Evolutionary conservation across 2,797 vertebrate genomes (phyloP).

Genomic region (Spondyliosoma cantharus): DNA sequence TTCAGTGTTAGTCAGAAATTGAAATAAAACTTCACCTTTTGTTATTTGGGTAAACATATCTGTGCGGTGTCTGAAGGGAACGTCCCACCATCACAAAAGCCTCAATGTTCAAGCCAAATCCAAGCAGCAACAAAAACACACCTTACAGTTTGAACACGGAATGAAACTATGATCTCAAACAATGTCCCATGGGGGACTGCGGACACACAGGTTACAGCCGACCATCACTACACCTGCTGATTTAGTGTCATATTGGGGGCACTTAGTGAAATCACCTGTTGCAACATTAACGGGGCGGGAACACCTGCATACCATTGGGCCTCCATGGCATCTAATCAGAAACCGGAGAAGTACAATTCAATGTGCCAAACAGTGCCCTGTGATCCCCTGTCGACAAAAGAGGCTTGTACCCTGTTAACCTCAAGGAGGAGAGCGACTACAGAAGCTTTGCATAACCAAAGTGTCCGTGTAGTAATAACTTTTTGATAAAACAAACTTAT

Average conservation of each 20-base stretch:
- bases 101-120: not conserved
- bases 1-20: not conserved
- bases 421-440: slow-evolving; percentile 17
- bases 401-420: slow-evolving; percentile 19
- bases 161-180: not conserved
- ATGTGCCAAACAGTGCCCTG: slow-evolving; percentile 3
- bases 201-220: not conserved
- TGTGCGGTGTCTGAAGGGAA: not conserved
- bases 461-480: not conserved
- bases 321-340: slow-evolving; percentile 12
- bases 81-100: not conserved
- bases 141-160: not conserved
- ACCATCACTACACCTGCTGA: slow-evolving; percentile 12
- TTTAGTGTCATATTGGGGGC: not conserved
- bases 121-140: not conserved
- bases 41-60: not conserved
- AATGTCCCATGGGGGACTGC: not conserved
- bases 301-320: slow-evolving; percentile 32
- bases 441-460: not conserved
- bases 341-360: slow-evolving; percentile 35
- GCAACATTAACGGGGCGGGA: not conserved
- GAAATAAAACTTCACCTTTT: not conserved
- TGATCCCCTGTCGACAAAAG: slow-evolving; percentile 19
- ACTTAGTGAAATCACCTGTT: slow-evolving; percentile 39
- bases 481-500: not conserved